A percentile compares a stretch with the other conserved stretches of the same genome.
phyloP scores from a whole-genome alignment of 2,888 invertebrate genomes.

The Drosophila mimica region DNA sequence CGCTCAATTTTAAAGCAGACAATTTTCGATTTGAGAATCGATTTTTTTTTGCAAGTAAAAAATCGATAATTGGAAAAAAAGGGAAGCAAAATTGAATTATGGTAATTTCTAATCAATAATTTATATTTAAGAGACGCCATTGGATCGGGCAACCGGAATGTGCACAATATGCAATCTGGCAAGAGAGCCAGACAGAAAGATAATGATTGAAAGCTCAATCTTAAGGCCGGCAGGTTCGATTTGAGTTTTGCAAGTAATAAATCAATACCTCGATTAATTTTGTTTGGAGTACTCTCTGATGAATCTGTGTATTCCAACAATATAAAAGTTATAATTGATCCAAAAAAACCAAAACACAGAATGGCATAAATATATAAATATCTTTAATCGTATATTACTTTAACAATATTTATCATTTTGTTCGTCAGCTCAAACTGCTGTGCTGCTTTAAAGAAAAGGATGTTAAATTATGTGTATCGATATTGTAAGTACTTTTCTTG shows the following conservation, averaged over 20 bases:
- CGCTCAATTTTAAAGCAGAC: background rate
- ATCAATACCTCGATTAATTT: background rate
- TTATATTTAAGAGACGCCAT: background rate
- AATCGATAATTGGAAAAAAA: background rate
- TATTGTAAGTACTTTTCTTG: conserved; percentile 6
- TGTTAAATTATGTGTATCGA: background rate
- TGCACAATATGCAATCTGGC: background rate
- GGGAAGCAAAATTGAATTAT: background rate
- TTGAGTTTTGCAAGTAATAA: background rate
- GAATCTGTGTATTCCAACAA: background rate
- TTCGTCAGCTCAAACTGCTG: background rate
- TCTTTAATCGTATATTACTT: conserved; percentile 8
- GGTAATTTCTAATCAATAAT: background rate
- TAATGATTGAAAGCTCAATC: background rate
- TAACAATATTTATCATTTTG: conserved; percentile 5
- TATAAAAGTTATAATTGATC: background rate
- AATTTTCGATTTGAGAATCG: background rate
- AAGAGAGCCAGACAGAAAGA: background rate
- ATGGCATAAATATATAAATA: conserved; percentile 7
- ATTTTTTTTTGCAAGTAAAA: background rate
- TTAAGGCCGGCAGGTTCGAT: background rate
- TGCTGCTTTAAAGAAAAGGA: background rate
- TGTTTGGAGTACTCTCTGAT: background rate
- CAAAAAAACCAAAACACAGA: background rate
- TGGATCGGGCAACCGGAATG: background rate